A percentile compares a stretch with the other conserved stretches of the same genome.
Conservation (phyloP, 2,888 invertebrate genomes). For the Drosophila subquinaria region DNA sequence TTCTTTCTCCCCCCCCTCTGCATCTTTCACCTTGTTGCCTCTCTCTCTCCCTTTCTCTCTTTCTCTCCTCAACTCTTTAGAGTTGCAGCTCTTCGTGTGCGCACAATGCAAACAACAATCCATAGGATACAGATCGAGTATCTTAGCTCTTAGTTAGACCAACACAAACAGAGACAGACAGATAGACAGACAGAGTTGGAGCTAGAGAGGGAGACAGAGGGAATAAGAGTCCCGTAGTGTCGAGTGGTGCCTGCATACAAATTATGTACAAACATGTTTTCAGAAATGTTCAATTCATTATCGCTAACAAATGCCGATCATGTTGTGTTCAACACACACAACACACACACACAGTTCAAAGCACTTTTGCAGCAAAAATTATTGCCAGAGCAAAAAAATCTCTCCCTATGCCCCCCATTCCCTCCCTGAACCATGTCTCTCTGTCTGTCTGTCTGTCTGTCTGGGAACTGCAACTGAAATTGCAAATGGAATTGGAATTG, state of each 20-base stretch:
- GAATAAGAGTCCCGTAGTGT: slow-evolving; percentile 44
- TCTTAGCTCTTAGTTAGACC: slow-evolving; percentile 74
- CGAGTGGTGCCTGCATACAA: slow-evolving; percentile 74
- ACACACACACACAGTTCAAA: slow-evolving; percentile 70
- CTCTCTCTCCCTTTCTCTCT: slow-evolving; percentile 12
- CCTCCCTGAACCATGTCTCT: slow-evolving; percentile 3
- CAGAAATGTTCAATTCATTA: slow-evolving; percentile 83
- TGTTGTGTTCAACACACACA: slow-evolving; percentile 77
- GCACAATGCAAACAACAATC: slow-evolving; percentile 59
- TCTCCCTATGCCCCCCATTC: slow-evolving; percentile 11
- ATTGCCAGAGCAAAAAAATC: slow-evolving; percentile 56
- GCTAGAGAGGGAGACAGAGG: slow-evolving; percentile 15
- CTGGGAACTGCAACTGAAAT: slow-evolving; percentile 39
- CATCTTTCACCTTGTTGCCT: slow-evolving; percentile 14
- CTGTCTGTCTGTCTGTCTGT: slow-evolving; percentile 16
- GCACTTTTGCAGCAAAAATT: slow-evolving; percentile 79
- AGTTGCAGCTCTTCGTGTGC: slow-evolving; percentile 20
- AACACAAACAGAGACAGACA: slow-evolving; percentile 53
- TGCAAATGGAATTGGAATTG: slow-evolving; percentile 49
- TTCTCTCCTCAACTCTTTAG: neutral
- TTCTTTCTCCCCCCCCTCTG: slow-evolving; percentile 42
- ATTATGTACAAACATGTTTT: slow-evolving; percentile 82
- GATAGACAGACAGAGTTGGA: slow-evolving; percentile 21
- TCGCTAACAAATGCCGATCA: slow-evolving; percentile 83
- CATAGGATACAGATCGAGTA: slow-evolving; percentile 72